These are phyloP conservation scores for Brotula barbata DNA, from an alignment of 2,797 vertebrate species.

Conservation along the genomic window DNA sequence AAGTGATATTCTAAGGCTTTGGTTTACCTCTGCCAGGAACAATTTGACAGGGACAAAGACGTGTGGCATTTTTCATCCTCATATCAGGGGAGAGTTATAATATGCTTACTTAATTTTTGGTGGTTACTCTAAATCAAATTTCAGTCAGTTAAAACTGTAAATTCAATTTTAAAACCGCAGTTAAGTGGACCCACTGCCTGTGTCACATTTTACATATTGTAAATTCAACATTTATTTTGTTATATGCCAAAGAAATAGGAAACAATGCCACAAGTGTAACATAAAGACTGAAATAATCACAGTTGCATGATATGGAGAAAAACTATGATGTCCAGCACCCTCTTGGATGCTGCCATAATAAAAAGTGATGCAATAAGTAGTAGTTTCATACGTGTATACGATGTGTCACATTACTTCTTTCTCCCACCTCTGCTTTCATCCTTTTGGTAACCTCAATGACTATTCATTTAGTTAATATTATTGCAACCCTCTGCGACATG, in stretches of 20 bases:
- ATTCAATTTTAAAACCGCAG: background rate
- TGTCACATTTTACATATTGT: background rate
- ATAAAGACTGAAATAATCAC: background rate
- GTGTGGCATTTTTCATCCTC: constrained; percentile 29
- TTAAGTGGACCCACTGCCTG: background rate
- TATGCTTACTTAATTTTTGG: constrained; percentile 21
- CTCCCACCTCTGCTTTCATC: too few species aligned
- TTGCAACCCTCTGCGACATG: too few species aligned
- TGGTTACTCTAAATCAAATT: constrained; percentile 24
- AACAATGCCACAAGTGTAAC: too few species aligned
- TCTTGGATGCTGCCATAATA: too few species aligned
- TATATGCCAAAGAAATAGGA: background rate
- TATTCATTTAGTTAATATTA: too few species aligned
- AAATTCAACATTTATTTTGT: background rate
- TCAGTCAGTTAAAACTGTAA: background rate
- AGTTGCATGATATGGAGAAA: too few species aligned
- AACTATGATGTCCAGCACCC: too few species aligned
- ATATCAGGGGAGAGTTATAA: constrained; percentile 1
- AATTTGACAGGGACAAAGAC: constrained; percentile 6
- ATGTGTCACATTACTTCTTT: too few species aligned
- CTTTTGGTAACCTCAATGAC: too few species aligned
- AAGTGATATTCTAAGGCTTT: constrained; percentile 50
- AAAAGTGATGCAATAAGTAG: too few species aligned
- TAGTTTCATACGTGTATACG: too few species aligned
- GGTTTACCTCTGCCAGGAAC: constrained; percentile 35